Conservation (phyloP, 2,797 vertebrate species). For the Syncerus caffer region DNA sequence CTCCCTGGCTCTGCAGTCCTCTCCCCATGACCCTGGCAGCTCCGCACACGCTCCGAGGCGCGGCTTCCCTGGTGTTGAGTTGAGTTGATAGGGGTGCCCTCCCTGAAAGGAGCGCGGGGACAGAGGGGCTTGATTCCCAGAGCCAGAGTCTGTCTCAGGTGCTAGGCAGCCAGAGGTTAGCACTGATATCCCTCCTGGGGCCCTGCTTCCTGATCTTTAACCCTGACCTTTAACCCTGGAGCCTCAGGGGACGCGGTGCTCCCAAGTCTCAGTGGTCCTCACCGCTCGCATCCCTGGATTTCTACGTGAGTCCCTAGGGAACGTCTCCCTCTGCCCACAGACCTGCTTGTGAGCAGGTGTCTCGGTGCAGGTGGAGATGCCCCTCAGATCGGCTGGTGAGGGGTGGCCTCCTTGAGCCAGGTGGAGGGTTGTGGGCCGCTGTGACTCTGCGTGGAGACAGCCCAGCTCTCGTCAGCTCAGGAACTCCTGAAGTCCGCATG, state of each 20-base stretch:
- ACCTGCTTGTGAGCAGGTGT: fast-evolving
- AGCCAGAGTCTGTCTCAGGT: fast-evolving
- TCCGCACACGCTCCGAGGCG: fast-evolving
- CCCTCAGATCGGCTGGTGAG: fast-evolving
- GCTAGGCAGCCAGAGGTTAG: fast-evolving
- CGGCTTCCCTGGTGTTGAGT: fast-evolving
- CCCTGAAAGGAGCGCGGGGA: fast-evolving
- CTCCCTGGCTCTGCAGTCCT: fast-evolving
- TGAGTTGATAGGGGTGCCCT: fast-evolving
- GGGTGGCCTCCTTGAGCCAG: fast-evolving
- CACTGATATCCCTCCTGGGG: fast-evolving
- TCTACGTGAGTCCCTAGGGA: fast-evolving
- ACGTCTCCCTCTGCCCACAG: fast-evolving
- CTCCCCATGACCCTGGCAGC: fast-evolving
- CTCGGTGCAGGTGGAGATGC: not conserved
- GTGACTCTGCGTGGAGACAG: not conserved
- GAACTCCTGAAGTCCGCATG: fast-evolving
- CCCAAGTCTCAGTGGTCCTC: too few species aligned
- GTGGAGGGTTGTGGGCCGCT: not conserved
- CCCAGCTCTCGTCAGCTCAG: fast-evolving
- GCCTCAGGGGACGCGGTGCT: fast-evolving
- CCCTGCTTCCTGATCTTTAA: not conserved
- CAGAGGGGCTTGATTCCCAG: not conserved
- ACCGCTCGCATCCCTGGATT: fast-evolving
- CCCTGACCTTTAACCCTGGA: not conserved